phyloP scores from a whole-genome alignment of 2,797 vertebrate species.

The Bufotes viridis region DNA sequence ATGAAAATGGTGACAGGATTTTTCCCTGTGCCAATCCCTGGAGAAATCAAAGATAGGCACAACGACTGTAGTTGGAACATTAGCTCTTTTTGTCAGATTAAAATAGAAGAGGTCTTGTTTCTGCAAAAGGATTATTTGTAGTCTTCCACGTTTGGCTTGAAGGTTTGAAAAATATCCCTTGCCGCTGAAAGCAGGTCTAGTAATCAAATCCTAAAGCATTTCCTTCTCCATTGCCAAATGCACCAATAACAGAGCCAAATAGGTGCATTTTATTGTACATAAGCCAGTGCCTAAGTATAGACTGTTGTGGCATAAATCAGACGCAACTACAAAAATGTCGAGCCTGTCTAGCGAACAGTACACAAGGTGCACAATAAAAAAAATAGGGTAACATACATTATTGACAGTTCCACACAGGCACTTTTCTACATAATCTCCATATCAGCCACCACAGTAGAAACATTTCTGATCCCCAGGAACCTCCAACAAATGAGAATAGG shows the following conservation, averaged over 20 bases:
- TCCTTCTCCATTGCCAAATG: not conserved
- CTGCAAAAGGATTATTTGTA: slow-evolving; percentile 51
- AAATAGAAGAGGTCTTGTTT: slow-evolving; percentile 54
- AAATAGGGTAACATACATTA: too few species aligned
- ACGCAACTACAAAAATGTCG: too few species aligned
- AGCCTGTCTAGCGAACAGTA: too few species aligned
- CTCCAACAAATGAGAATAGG: too few species aligned
- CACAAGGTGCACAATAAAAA: too few species aligned
- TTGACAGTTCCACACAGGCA: too few species aligned
- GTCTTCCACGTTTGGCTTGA: slow-evolving; percentile 37
- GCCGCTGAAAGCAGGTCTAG: not conserved
- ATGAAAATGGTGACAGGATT: slow-evolving; percentile 57
- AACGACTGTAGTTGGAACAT: slow-evolving; percentile 54
- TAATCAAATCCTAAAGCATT: slow-evolving; percentile 29
- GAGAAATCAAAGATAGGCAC: slow-evolving; percentile 55
- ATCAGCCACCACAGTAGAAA: too few species aligned
- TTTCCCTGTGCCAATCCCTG: slow-evolving; percentile 37
- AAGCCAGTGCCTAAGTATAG: not conserved
- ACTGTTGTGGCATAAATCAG: not conserved
- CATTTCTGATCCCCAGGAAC: too few species aligned
- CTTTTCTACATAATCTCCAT: too few species aligned
- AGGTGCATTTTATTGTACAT: not conserved
- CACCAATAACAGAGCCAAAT: not conserved
- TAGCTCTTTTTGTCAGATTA: slow-evolving; percentile 55
- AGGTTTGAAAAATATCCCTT: slow-evolving; percentile 31